Evolutionary conservation across 1,140 invertebrate genomes (phyloP).

Genomic region (Conopomorpha cramerella): DNA sequence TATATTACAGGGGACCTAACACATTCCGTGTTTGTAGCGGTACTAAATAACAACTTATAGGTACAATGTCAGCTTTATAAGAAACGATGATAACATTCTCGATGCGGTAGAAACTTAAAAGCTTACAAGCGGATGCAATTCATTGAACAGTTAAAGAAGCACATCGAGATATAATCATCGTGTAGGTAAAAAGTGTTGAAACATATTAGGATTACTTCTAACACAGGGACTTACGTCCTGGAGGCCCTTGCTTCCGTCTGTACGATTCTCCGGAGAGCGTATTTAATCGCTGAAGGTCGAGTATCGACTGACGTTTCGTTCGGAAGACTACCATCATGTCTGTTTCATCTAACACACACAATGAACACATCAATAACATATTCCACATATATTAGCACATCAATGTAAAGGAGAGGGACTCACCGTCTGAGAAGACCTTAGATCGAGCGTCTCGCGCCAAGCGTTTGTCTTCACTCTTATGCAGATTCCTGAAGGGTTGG

Average conservation of each 20-base stretch:
- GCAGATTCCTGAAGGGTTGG: conserved; percentile 82
- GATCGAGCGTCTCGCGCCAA: conserved; percentile 51
- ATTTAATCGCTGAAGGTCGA: conserved; percentile 49
- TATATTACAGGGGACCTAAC: conserved; percentile 29
- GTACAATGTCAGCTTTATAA: too few species aligned
- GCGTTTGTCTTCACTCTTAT: conserved; percentile 59
- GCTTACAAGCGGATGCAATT: conserved; percentile 42
- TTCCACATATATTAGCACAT: neutral
- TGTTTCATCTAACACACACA: conserved; percentile 15
- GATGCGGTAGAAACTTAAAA: conserved; percentile 38
- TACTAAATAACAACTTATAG: too few species aligned
- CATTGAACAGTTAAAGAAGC: conserved; percentile 31
- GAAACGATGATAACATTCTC: conserved; percentile 46
- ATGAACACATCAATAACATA: conserved; percentile 1
- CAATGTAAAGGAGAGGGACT: conserved; percentile 22
- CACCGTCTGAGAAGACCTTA: conserved; percentile 77
- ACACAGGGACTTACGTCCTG: conserved; percentile 56
- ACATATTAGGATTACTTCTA: conserved; percentile 14
- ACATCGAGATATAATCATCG: conserved; percentile 42
- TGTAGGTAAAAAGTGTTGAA: conserved; percentile 16
- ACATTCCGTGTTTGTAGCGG: conserved; percentile 30
- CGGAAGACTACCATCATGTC: conserved; percentile 36
- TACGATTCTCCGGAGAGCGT: conserved; percentile 40
- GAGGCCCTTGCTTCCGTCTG: conserved; percentile 53
- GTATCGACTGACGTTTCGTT: conserved; percentile 37